Percentiles rank a stretch among this genome's conserved stretches.
phyloP scores from a whole-genome alignment of 2,888 invertebrate species.

The Thecocarcelia acutangulata region DNA sequence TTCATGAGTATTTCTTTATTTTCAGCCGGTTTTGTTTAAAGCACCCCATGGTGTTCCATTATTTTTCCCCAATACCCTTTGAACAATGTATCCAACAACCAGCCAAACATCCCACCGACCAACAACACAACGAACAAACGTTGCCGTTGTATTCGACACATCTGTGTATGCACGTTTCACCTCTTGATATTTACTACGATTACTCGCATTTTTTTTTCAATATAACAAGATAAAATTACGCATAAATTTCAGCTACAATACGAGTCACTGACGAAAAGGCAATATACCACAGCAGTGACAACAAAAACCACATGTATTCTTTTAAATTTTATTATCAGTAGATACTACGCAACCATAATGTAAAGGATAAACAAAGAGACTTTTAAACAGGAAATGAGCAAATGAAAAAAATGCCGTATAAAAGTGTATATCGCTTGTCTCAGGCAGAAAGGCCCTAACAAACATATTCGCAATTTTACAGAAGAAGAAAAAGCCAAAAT shows the following conservation, averaged over 20 bases:
- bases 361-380: conserved; percentile 46
- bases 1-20: background rate
- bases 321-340: conserved; percentile 35
- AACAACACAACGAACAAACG: background rate
- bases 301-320: conserved; percentile 56
- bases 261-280: conserved; percentile 1
- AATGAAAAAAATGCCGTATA: conserved; percentile 35
- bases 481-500: too few species aligned
- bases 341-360: conserved; percentile 58
- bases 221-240: conserved; percentile 61
- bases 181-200: conserved; percentile 61
- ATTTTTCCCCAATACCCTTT: conserved; percentile 40
- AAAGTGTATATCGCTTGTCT: conserved; percentile 13
- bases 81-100: conserved; percentile 55
- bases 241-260: conserved; percentile 59
- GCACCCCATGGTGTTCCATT: conserved; percentile 63
- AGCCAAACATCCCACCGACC: conserved; percentile 21
- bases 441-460: too few species aligned
- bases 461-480: too few species aligned
- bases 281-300: conserved; percentile 34
- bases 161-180: conserved; percentile 62
- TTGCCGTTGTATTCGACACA: conserved; percentile 23
- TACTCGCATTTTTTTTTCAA: conserved; percentile 29
- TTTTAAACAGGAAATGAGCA: background rate
- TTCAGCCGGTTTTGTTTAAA: conserved; percentile 52